Base-by-base conservation (phyloP, 2,797 vertebrate species). In the Hypotaenidia philippensis region DNA sequence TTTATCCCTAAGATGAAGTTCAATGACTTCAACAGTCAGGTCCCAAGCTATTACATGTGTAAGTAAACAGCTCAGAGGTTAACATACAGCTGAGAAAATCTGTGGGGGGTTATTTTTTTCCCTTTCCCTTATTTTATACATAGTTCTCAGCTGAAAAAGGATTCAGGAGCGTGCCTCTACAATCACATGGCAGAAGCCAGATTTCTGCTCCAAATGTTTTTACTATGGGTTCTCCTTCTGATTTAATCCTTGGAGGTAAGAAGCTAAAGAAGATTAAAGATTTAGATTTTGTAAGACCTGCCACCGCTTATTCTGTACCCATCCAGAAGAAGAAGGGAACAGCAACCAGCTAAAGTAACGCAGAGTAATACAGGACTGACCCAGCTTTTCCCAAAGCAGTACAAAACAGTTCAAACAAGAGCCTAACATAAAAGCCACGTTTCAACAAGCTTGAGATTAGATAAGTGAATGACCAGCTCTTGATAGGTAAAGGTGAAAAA, bases 21-120 rank as follows among this genome's bases (percentile, higher is more conserved):
- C 49, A 93, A 11, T 49, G 56, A 11, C 69, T 89, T 41, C 57
- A 93, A 53, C 32, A 71, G 69, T 40, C 79, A 65, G 61, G 29
- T 65, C 45, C 40, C 41, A 68, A 65, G 72, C 21, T 83, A 69
- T 88, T 78, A 80, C 6, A 70, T 0, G 0, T 53, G 11, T 61
- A 88, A 90, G 45, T 55, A 88, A 93, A 75, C 32, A 85, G 38
- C 38, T 65, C 56, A 71, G 45, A 71, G 27, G 60, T 71, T 92
- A 80, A 87, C 17, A 91, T 5, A 64, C 4, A 78, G 44, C 61
- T 57, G 41, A 83, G 36, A 85, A 74, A 85, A 69, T 41, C 10
- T 14, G 4, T 13, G 20, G 11, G 11, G 19, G 3, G 0, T 1
- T 13, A 1, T 8, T 26, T 4, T 1, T 17, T 9, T 10, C 25